A percentile compares a stretch with the other conserved stretches of the same genome.
These are phyloP conservation scores for Scaptomyza graminum DNA, from an alignment of 1,140 invertebrate species.

Conservation along the genomic window DNA sequence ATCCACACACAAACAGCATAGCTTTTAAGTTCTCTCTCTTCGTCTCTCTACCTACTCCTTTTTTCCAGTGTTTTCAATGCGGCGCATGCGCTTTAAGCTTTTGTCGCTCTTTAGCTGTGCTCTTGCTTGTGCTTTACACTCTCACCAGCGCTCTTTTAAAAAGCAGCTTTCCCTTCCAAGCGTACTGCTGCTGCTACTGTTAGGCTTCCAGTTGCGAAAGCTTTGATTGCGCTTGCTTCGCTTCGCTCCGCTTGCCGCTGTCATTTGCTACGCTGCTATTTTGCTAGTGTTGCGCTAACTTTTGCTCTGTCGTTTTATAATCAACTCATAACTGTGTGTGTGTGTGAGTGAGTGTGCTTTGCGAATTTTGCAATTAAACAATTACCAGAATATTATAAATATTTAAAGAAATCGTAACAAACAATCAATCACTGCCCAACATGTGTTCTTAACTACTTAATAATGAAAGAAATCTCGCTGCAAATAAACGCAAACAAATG, in stretches of 20 bases:
- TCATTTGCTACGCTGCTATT: slow-evolving; percentile 73
- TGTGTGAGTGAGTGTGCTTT: slow-evolving; percentile 35
- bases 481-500: slow-evolving; percentile 15
- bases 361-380: slow-evolving; percentile 44
- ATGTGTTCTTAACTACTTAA: slow-evolving; percentile 15
- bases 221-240: slow-evolving; percentile 44
- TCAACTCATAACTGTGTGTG: slow-evolving; percentile 64
- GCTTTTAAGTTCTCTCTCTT: neutral
- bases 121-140: slow-evolving; percentile 17
- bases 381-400: slow-evolving; percentile 41
- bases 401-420: slow-evolving; percentile 41
- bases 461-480: neutral
- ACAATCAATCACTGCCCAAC: slow-evolving; percentile 41
- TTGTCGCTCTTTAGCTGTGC: slow-evolving; percentile 20
- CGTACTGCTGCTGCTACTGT: slow-evolving; percentile 25
- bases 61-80: slow-evolving; percentile 59
- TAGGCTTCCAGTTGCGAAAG: slow-evolving; percentile 63
- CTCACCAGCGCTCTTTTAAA: slow-evolving; percentile 15
- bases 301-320: slow-evolving; percentile 82
- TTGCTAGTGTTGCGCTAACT: slow-evolving; percentile 79
- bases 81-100: slow-evolving; percentile 69
- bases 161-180: slow-evolving; percentile 53
- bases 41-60: slow-evolving; percentile 1
- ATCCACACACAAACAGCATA: slow-evolving; percentile 24
- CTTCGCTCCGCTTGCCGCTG: slow-evolving; percentile 68